Evolutionary conservation across 2,888 invertebrate genomes (phyloP), one percentile per base, ranked within the genome.

Genomic region (Drosophila pegasa): DNA sequence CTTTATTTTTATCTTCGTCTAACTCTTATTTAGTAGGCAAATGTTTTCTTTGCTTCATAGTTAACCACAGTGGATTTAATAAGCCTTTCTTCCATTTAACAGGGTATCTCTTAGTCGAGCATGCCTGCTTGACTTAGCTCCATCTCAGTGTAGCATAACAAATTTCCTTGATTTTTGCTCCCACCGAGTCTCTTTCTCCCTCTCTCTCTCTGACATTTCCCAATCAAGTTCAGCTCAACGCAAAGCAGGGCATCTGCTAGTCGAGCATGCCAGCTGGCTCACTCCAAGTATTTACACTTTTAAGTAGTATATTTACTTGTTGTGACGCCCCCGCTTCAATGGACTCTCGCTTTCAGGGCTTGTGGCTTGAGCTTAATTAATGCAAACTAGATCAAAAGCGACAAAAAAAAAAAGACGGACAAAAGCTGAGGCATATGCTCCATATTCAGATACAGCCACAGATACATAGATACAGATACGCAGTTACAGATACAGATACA

Each of bases 331-430:
- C 25, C 63, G 57, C 57, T 16, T 18, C 22, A 48, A 27, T 54
- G 61, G 52, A 82, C 84, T 87, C 75, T 87, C 78, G 85, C 69
- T 78, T 87, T 82, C 78, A 78, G 68, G 81, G 69, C 59, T 69
- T 67, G 47, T 61, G 27, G 29, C 56, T 35, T 27, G 57, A 3
- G 64, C 40, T 82, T 78, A 83, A 85, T 87, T 87, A 73, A 84
- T 66, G 59, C 73, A 60, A 79, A 82, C 80, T 76, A 75, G 71
- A 78, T 60, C 80, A 66, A 47, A 71, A 10, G 18, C 29, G 18
- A 50, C 20, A 33, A 33, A 31, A 7, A 20, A 14, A 48, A 27
- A 27, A 45, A 45, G 27, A 12, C 16, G 18, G 18, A 45, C 45
- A 45, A 61, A 43, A 12, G 31, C 47, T 71, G 12, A 47, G 47